Evolutionary conservation across 2,888 invertebrate species (phyloP), one percentile per base, ranked within the genome.

Genomic region (Volucella inanis): DNA sequence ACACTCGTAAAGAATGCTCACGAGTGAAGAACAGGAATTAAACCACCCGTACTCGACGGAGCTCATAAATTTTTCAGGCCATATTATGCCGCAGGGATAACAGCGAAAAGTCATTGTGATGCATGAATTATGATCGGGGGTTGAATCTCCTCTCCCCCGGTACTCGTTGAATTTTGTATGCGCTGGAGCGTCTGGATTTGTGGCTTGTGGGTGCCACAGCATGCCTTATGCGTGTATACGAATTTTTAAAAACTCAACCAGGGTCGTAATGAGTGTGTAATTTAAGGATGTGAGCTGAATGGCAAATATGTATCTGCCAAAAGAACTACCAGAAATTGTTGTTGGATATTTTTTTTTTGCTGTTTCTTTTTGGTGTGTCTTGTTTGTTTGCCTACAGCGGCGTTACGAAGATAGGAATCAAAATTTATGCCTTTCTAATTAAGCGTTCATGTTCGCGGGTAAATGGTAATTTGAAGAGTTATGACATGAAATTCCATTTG

Each of bases 71-170:
- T 70, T 79, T 84, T 84, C 65, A 84, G 52, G 57, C 41, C 70
- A 79, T 74, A 70, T 78, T 74, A 68, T 68, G 68, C 74, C 74
- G 45, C 62, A 74, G 14, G 74, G 75, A 68, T 50, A 84, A 74
- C 74, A 84, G 59, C 70, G 61, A 79, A 79, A 75, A 84, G 82
- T 83, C 84, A 84, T 79, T 75, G 79, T 79, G 64, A 61, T 79
- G 79, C 84, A 84, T 84, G 79, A 84, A 74, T 79, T 84, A 84
- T 84, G 84, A 75, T 59, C 64, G 50, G 57, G 84, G 84, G 79
- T 74, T 78, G 74, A 77, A 77, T 43, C 50, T 64, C 68, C 22
- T 59, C 67, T 41, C 8, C 2, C 11, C 14, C 41, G 49, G 57
- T 55, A 31, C 18, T 57, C 10, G 50, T 52, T 61, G 15, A 74